These are phyloP conservation scores for Climacteris rufus DNA, from an alignment of 2,113 vertebrate genomes.

Conservation along the genomic window DNA sequence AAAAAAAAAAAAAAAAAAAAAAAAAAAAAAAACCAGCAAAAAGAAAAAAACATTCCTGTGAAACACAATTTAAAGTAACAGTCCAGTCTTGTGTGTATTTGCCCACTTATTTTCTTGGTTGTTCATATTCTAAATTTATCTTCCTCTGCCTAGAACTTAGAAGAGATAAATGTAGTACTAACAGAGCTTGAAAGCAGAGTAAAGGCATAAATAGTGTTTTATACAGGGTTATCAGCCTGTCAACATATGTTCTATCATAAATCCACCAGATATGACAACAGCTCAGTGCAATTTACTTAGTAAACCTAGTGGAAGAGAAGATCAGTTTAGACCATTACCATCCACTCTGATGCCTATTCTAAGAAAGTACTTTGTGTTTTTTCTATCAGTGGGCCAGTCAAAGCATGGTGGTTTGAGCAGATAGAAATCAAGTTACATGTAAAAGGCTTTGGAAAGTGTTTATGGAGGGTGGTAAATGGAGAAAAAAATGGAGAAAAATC, in stretches of 20 bases:
- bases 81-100: background rate
- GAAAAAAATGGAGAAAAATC: too few relatives aligned
- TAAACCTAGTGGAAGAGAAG: background rate
- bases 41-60: background rate
- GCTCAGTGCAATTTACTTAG: background rate
- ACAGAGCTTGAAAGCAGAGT: background rate
- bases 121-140: background rate
- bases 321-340: background rate
- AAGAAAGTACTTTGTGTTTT: background rate
- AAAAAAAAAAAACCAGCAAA: background rate
- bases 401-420: background rate
- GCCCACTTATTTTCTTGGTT: background rate
- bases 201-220: background rate
- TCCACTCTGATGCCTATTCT: background rate
- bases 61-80: background rate
- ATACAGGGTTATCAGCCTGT: background rate
- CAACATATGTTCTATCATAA: background rate
- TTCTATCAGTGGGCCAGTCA: background rate
- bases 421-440: background rate
- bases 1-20: too few relatives aligned
- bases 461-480: background rate
- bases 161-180: background rate
- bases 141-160: background rate
- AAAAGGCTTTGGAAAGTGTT: background rate
- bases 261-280: rapidly evolving